Conservation (phyloP, 2,797 vertebrate genomes). For the Siniperca scherzeri region DNA sequence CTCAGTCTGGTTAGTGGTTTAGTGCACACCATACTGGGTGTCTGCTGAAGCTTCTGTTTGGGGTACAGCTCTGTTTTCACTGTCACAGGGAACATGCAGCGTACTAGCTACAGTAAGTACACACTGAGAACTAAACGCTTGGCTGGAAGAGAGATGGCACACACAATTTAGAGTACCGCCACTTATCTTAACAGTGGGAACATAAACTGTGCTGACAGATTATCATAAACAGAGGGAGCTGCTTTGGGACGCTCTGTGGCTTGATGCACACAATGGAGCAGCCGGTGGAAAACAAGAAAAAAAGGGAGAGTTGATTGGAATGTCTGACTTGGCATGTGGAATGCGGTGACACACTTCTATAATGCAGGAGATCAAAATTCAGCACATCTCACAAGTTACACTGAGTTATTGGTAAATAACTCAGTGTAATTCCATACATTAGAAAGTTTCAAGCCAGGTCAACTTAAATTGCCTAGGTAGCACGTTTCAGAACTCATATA, state of each 20-base stretch:
- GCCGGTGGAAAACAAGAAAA: slow-evolving; percentile 41
- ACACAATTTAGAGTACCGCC: slow-evolving; percentile 28
- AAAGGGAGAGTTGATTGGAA: background rate
- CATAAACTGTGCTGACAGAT: slow-evolving; percentile 58
- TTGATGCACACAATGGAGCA: slow-evolving; percentile 18
- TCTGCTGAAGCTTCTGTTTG: slow-evolving; percentile 29
- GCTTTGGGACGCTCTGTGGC: slow-evolving; percentile 17
- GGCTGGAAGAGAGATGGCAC: slow-evolving; percentile 13
- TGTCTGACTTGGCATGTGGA: slow-evolving; percentile 1
- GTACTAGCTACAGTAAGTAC: background rate
- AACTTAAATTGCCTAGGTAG: background rate
- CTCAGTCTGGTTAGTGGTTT: slow-evolving; percentile 41
- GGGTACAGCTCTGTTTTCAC: background rate
- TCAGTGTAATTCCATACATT: background rate
- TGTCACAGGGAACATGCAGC: background rate
- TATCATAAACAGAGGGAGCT: slow-evolving; percentile 49
- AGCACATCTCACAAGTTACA: background rate
- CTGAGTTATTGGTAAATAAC: background rate
- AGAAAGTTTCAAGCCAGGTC: background rate
- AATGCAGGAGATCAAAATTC: background rate
- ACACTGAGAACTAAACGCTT: background rate
- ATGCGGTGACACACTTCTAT: slow-evolving; percentile 16
- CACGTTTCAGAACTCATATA: background rate
- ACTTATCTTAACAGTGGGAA: slow-evolving; percentile 45
- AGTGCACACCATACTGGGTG: background rate